Percentiles rank a stretch among this genome's conserved stretches.
Evolutionary conservation across 2,797 vertebrate species (phyloP).

Genomic region (Tamandua tetradactyla): DNA sequence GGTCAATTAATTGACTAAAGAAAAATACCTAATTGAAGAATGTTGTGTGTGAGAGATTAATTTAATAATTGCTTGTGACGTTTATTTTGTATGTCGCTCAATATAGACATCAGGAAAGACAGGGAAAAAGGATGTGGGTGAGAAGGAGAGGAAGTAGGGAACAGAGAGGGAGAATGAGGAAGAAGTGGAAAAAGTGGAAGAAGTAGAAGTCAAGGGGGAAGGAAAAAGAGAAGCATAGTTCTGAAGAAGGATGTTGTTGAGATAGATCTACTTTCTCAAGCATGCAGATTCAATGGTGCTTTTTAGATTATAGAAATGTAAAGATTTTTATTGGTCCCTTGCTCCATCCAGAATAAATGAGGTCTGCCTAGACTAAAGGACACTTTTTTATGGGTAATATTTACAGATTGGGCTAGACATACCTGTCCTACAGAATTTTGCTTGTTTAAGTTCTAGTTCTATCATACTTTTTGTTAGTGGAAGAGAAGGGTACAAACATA

Average conservation of each 20-base stretch:
- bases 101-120: background rate
- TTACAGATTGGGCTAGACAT: background rate
- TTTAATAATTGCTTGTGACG: background rate
- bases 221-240: background rate
- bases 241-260: background rate
- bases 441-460: background rate
- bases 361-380: background rate
- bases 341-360: background rate
- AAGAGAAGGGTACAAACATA: constrained; percentile 22
- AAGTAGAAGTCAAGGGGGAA: background rate
- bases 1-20: background rate
- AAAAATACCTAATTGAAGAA: constrained; percentile 7
- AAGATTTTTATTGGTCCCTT: background rate
- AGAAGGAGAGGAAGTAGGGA: background rate
- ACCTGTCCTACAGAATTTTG: background rate
- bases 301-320: background rate
- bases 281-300: background rate
- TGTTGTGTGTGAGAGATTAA: background rate
- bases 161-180: background rate
- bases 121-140: background rate
- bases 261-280: background rate
- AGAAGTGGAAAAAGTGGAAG: background rate
- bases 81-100: background rate
- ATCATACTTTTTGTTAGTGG: background rate
- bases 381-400: background rate